Evolutionary conservation across 2,113 vertebrate genomes (phyloP).

Genomic region (Lethenteron camtschaticum): DNA sequence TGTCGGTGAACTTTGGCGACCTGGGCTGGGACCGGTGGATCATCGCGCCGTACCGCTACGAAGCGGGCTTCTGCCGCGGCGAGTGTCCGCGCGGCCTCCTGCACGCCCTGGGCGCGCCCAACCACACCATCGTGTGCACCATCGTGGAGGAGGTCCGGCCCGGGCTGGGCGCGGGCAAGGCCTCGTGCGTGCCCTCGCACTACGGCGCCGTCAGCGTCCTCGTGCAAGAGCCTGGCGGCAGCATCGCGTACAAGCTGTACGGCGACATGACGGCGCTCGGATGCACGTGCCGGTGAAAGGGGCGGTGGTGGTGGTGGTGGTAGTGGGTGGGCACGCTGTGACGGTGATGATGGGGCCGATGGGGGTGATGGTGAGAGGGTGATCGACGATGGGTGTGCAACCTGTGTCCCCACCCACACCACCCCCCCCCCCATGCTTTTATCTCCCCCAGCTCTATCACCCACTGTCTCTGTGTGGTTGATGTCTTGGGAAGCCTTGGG

Average conservation of each 20-base stretch:
- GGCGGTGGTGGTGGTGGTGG: too few species aligned
- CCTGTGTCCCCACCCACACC: too few species aligned
- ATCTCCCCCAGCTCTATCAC: too few species aligned
- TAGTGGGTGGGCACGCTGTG: too few species aligned
- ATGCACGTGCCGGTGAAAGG: conserved; percentile 50
- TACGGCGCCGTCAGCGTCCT: conserved; percentile 79
- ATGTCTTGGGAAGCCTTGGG: too few species aligned
- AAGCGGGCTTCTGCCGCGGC: conserved; percentile 61
- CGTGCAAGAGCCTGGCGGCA: conserved; percentile 43
- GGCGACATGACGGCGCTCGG: conserved; percentile 78
- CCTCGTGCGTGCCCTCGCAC: conserved; percentile 60
- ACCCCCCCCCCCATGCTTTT: too few species aligned
- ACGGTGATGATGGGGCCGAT: too few species aligned
- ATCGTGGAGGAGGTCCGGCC: conserved; percentile 49
- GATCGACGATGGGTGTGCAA: too few species aligned
- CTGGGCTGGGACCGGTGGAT: conserved; percentile 76
- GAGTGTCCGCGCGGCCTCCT: conserved; percentile 42
- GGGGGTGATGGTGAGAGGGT: too few species aligned
- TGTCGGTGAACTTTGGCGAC: conserved; percentile 50
- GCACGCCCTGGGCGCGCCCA: conserved; percentile 49
- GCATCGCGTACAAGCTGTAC: conserved; percentile 64
- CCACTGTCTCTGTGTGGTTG: too few species aligned
- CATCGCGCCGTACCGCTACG: conserved; percentile 58
- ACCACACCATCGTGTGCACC: conserved; percentile 76
- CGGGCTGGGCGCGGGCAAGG: conserved; percentile 12